Conservation (phyloP, 2,888 invertebrate genomes). For the Ochlodes sylvanus region DNA sequence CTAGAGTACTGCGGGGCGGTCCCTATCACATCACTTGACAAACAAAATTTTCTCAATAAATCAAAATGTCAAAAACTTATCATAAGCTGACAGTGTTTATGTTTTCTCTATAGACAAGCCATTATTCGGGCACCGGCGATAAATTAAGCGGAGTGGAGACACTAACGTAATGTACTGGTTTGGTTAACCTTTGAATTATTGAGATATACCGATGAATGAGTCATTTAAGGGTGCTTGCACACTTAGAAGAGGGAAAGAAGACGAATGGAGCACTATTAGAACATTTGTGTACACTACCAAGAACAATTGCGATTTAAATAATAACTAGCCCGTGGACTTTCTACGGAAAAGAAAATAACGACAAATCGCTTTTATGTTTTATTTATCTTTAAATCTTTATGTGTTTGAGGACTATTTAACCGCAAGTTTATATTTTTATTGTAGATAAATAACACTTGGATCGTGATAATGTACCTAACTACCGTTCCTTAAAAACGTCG, state of each 20-base stretch:
- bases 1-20: conserved; percentile 2
- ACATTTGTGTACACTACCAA: too few species aligned
- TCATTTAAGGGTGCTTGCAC: conserved; percentile 16
- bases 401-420: too few species aligned
- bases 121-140: conserved; percentile 26
- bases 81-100: conserved; percentile 31
- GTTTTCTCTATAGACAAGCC: conserved; percentile 33
- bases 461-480: too few species aligned
- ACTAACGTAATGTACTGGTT: conserved; percentile 31
- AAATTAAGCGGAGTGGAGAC: conserved; percentile 24
- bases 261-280: background rate
- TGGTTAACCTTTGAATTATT: conserved; percentile 35
- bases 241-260: background rate
- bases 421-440: too few species aligned
- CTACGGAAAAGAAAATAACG: too few species aligned
- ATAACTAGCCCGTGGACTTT: background rate
- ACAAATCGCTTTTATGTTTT: too few species aligned
- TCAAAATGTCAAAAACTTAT: conserved; percentile 34
- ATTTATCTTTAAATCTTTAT: too few species aligned
- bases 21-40: conserved; percentile 32
- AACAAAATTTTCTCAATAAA: conserved; percentile 33
- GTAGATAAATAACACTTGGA: too few species aligned
- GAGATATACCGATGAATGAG: conserved; percentile 36
- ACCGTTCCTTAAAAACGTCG: too few species aligned
- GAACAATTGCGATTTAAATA: too few species aligned